Conservation (phyloP, 2,888 invertebrate genomes). For the Mellilla xanthometata region DNA sequence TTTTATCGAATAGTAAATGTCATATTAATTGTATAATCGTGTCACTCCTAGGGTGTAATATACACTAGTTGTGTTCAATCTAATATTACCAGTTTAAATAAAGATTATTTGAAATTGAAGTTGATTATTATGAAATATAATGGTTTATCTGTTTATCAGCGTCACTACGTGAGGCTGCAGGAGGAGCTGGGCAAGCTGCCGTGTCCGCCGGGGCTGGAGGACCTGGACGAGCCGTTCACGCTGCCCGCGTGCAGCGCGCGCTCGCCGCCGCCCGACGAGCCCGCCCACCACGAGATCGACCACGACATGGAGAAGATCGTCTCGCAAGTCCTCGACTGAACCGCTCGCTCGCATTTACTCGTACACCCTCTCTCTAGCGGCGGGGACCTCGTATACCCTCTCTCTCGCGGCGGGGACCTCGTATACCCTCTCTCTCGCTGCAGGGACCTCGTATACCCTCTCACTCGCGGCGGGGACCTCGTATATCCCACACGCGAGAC, state of each 20-base stretch:
- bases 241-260: conserved; percentile 55
- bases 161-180: conserved; percentile 91
- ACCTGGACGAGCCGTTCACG: conserved; percentile 84
- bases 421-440: neutral
- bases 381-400: neutral
- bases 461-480: neutral
- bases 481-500: too few relatives aligned
- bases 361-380: neutral
- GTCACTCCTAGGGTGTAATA: too few relatives aligned
- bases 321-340: conserved; percentile 64
- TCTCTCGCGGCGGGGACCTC: neutral
- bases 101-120: too few relatives aligned
- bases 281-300: conserved; percentile 76
- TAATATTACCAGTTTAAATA: too few relatives aligned
- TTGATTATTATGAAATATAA: too few relatives aligned
- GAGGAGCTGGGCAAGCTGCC: conserved; percentile 93
- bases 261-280: conserved; percentile 45
- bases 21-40: neutral
- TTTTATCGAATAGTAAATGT: too few relatives aligned
- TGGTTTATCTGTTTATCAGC: conserved; percentile 66
- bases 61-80: too few relatives aligned
- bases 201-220: conserved; percentile 89
- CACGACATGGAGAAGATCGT: conserved; percentile 91
- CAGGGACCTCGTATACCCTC: neutral
- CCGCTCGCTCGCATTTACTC: neutral